These are phyloP conservation scores for Spinus olivaceus DNA, from an alignment of 2,797 vertebrate species.

Conservation along the genomic window DNA sequence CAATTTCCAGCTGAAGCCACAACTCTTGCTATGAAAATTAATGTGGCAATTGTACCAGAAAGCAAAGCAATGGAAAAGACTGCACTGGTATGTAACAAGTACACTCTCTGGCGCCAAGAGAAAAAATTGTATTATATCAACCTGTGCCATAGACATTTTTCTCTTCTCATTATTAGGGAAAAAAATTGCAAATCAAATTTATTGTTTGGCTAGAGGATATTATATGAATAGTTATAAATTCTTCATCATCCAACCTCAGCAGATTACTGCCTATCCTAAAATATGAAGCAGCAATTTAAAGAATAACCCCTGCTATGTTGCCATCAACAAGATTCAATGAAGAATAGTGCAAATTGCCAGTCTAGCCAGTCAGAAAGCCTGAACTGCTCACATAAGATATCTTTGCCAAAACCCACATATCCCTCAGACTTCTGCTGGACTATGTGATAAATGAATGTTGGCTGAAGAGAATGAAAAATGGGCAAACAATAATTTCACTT, in stretches of 20 bases:
- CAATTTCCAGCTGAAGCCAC: slow-evolving; percentile 53
- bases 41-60: slow-evolving; percentile 23
- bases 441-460: accelerated
- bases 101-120: not conserved
- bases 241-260: not conserved
- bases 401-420: not conserved
- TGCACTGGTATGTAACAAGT: not conserved
- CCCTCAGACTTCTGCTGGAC: not conserved
- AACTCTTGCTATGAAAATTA: slow-evolving; percentile 56
- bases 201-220: not conserved
- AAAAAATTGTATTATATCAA: not conserved
- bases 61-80: slow-evolving; percentile 4
- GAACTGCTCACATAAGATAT: not conserved
- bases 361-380: not conserved
- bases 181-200: not conserved
- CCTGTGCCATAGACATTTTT: not conserved
- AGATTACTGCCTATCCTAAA: not conserved
- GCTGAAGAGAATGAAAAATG: not conserved
- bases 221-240: not conserved
- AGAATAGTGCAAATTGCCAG: not conserved
- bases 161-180: not conserved
- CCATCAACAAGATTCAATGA: not conserved
- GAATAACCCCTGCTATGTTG: not conserved
- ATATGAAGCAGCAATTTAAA: not conserved
- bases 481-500: not conserved